Percentiles rank a stretch among this genome's conserved stretches.
These are phyloP conservation scores for Rhagologus leucostigma DNA, from an alignment of 2,113 vertebrate genomes.

Conservation along the genomic window DNA sequence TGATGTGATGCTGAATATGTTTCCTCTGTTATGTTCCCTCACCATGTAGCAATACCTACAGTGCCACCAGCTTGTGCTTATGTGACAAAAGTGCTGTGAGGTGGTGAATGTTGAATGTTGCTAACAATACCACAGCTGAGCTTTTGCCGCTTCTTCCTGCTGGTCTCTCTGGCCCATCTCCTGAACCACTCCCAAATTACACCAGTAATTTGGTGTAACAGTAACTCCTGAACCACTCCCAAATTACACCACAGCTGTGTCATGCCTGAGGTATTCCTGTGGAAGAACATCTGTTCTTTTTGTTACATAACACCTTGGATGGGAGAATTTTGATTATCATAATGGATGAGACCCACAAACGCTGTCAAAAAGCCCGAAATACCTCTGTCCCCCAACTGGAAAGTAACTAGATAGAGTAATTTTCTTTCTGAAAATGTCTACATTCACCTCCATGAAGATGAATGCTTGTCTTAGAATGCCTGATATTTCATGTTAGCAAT, in stretches of 20 bases:
- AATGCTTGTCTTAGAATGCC: background rate
- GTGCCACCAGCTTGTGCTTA: background rate
- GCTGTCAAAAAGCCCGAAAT: background rate
- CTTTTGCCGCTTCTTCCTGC: background rate
- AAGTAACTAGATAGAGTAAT: background rate
- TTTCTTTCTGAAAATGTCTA: background rate
- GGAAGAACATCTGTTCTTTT: background rate
- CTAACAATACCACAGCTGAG: background rate
- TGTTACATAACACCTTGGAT: background rate
- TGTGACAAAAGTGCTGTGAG: background rate
- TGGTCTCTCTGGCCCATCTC: background rate
- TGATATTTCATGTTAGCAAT: background rate
- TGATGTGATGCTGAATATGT: background rate
- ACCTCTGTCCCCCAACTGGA: background rate
- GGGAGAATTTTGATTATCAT: background rate
- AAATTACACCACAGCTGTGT: background rate
- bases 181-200: background rate
- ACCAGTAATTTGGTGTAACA: too few species aligned
- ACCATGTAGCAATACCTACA: background rate
- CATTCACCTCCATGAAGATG: background rate
- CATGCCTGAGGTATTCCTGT: background rate
- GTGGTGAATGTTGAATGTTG: background rate
- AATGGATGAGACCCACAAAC: background rate
- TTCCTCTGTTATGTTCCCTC: background rate
- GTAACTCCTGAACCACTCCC: background rate